Percentiles rank a stretch among this genome's conserved stretches.
phyloP scores from a whole-genome alignment of 2,113 vertebrate species.

The Poecilia latipinna region DNA sequence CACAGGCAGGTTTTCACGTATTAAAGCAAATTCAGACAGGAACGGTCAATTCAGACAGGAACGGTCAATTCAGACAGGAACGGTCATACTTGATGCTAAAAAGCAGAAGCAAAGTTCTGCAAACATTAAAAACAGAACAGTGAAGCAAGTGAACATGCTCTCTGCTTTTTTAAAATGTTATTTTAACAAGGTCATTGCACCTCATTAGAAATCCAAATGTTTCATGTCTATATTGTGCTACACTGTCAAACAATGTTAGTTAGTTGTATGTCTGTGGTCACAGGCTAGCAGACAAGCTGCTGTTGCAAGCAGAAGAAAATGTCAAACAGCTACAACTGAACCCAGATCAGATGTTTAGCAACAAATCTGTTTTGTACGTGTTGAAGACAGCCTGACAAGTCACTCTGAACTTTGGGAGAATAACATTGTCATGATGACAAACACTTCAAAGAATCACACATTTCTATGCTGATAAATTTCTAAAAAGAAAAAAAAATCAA shows the following conservation, averaged over 20 bases:
- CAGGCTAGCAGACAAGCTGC: neutral
- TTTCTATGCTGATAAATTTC: constrained; percentile 1
- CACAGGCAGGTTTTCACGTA: neutral
- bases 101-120: too few species aligned
- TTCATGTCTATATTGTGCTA: neutral
- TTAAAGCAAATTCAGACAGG: too few species aligned
- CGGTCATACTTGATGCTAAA: too few species aligned
- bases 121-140: too few species aligned
- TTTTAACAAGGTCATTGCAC: too few species aligned
- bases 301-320: neutral
- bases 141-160: too few species aligned
- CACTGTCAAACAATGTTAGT: neutral
- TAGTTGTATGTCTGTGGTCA: neutral
- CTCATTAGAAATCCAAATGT: neutral
- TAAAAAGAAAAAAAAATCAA: neutral
- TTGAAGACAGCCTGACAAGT: constrained; percentile 33
- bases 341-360: neutral
- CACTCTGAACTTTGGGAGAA: constrained; percentile 28
- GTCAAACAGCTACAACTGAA: neutral
- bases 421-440: constrained; percentile 55
- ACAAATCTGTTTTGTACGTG: constrained; percentile 28
- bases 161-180: too few species aligned
- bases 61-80: too few species aligned
- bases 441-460: neutral
- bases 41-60: too few species aligned